Percentiles rank a stretch among this genome's conserved stretches.
Evolutionary conservation across 2,113 vertebrate species (phyloP).

Genomic region (Telmatochromis sp.): DNA sequence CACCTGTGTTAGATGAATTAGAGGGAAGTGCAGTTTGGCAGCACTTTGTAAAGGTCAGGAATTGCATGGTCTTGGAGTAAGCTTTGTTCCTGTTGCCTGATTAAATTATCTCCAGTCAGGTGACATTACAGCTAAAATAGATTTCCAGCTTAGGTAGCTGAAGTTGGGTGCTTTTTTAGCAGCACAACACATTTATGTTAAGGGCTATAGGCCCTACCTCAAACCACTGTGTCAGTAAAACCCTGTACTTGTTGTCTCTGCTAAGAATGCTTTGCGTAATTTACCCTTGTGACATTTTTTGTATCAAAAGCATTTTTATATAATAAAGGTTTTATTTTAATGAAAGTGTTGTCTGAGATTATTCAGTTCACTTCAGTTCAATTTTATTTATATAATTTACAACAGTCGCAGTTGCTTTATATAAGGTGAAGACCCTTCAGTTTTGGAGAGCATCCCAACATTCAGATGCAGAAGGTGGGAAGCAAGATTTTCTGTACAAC

Average conservation of each 20-base stretch:
- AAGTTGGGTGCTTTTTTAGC: background rate
- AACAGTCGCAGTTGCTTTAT: background rate
- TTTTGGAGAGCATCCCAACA: background rate
- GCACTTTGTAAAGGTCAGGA: background rate
- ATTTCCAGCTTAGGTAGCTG: background rate
- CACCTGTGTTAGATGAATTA: background rate
- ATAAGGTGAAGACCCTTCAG: background rate
- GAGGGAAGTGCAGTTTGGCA: background rate
- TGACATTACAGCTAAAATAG: background rate
- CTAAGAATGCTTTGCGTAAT: constrained; percentile 64
- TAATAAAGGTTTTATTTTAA: constrained; percentile 81
- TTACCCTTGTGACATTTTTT: constrained; percentile 67
- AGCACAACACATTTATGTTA: background rate
- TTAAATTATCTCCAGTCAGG: background rate
- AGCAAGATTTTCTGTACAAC: background rate
- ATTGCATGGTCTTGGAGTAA: background rate
- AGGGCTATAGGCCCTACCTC: background rate
- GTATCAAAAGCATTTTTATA: constrained; percentile 77
- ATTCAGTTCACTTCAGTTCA: background rate
- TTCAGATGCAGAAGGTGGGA: background rate
- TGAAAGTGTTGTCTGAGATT: constrained; percentile 5
- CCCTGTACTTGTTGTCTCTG: constrained; percentile 35
- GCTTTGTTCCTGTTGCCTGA: background rate
- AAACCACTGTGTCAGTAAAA: constrained; percentile 47
- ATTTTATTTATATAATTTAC: background rate